Evolutionary conservation across 2,888 invertebrate species (phyloP).

Genomic region (Drosophila greeni): DNA sequence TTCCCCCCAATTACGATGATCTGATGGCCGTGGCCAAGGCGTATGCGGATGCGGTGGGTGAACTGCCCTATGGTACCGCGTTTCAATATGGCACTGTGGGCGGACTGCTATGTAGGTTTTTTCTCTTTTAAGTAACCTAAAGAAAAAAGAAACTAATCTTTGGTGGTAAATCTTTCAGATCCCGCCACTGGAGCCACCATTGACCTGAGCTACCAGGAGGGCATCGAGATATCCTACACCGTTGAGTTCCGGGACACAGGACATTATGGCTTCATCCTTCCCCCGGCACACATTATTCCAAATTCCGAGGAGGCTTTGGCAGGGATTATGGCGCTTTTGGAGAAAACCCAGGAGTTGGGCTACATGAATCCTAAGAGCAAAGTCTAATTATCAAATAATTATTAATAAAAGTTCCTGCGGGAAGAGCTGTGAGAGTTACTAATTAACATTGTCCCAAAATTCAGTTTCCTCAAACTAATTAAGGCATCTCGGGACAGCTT

Average conservation of each 20-base stretch:
- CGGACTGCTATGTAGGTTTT: conserved; percentile 80
- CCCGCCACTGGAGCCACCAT: conserved; percentile 75
- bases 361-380: conserved; percentile 49
- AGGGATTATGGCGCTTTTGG: conserved; percentile 77
- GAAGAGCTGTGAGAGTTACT: background rate
- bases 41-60: conserved; percentile 79
- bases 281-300: conserved; percentile 82
- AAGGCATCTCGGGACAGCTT: background rate
- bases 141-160: rapidly evolving
- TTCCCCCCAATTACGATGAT: conserved; percentile 79
- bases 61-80: conserved; percentile 79
- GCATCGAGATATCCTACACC: conserved; percentile 78
- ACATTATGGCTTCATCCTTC: conserved; percentile 83
- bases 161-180: conserved; percentile 57
- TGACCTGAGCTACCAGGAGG: conserved; percentile 81
- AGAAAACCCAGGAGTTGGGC: conserved; percentile 76
- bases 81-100: conserved; percentile 81
- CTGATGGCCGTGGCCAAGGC: conserved; percentile 80
- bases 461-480: background rate
- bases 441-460: background rate
- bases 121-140: rapidly evolving
- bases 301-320: conserved; percentile 81
- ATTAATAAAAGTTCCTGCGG: background rate
- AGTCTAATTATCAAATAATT: background rate
- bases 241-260: conserved; percentile 84